Base-by-base conservation (phyloP, 2,113 vertebrate species). In the Sinocyclocheilus anophthalmus region DNA sequence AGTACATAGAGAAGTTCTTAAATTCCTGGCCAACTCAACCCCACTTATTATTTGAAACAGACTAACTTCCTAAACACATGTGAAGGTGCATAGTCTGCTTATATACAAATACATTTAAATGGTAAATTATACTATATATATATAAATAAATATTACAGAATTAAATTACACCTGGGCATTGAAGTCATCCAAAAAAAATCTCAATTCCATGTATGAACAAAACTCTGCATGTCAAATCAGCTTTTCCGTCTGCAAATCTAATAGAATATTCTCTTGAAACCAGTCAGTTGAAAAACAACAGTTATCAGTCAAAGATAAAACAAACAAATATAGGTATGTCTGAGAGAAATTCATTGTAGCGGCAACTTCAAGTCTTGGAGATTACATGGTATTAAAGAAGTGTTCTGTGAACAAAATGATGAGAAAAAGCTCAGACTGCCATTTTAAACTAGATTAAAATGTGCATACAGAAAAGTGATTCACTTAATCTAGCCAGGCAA, bases 301-400 rank as follows among this genome's bases (percentile, higher is more conserved):
- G 55, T 67, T 39, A 42, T 76, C 53, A 48, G 59, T 22, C 12
- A 20, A 37, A 70, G 33, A 42, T 57, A 42, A 80, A 67, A 30
- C 24, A 63, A 75, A 73, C 65, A 84, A 61, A 73, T 53, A 65
- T 80, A 45, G 20, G 18, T 20, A 55, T 80, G 30, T 39, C 45
- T 30, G 76, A 22, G 48, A 33, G n/a, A 82, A 33, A 76, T 48
- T 78, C 13, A 79, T 42, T 48, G 42, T 22, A 11, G 16, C n/a
- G 22, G 65, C 42, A 67, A 65, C 3, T 33, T n/a, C 24, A 59
- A 67, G 5, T 42, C 22, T 76, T 42, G 26, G n/a, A 78, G 30
- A 83, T 85, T 65, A 55, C 7, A 65, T 37, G 30, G 76, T 55
- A 81, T 84, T 75, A 75, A 39, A 75, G 24, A 70, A 67, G 77